These are phyloP conservation scores for Chloroceryle amazona DNA, from an alignment of 2,797 vertebrate genomes.

Conservation along the genomic window DNA sequence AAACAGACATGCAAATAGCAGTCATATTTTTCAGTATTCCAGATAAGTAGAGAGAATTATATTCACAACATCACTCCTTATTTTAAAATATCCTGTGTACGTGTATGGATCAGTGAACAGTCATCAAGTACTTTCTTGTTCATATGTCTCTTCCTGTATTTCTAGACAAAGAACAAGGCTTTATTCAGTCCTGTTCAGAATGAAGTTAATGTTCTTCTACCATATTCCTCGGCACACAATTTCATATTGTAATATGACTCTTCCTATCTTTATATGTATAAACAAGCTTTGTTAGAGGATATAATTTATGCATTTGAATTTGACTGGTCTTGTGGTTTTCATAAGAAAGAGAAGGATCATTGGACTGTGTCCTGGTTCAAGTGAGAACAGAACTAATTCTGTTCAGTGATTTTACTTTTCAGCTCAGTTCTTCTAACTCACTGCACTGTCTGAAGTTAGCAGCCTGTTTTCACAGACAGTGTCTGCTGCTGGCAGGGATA, in stretches of 20 bases:
- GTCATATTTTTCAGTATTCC: neutral
- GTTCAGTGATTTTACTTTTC: too few species aligned
- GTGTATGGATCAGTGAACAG: neutral
- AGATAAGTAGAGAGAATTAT: neutral
- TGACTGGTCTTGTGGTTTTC: neutral
- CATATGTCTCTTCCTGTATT: neutral
- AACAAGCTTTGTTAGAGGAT: neutral
- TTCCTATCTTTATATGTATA: neutral
- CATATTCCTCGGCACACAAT: neutral
- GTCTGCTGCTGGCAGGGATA: too few species aligned
- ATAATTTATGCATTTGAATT: neutral
- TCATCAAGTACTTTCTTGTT: neutral
- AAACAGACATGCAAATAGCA: neutral
- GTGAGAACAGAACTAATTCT: too few species aligned
- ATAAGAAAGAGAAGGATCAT: neutral
- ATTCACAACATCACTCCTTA: neutral
- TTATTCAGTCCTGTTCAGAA: neutral
- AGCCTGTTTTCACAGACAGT: too few species aligned
- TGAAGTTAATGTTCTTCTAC: neutral
- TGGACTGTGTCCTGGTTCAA: neutral
- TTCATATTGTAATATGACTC: neutral
- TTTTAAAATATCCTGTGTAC: neutral
- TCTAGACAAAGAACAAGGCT: neutral
- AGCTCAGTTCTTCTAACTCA: too few species aligned
- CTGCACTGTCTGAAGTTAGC: too few species aligned